These are phyloP conservation scores for Chrysina gloriosa DNA, from an alignment of 2,888 invertebrate genomes.

Conservation along the genomic window DNA sequence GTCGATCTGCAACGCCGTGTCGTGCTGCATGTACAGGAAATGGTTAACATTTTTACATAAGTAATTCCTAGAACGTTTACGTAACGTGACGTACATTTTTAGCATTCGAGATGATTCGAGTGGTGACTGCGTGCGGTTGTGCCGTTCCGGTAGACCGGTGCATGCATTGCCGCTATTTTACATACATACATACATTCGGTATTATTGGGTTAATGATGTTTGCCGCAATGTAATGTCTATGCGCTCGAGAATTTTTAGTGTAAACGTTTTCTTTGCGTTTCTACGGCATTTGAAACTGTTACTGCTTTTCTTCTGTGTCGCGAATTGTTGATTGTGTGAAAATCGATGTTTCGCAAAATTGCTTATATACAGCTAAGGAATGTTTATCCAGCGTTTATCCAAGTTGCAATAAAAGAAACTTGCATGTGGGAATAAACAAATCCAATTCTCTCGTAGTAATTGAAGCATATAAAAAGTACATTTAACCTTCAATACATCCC, in stretches of 20 bases:
- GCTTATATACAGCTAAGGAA: too few species aligned
- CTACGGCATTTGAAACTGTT: conserved; percentile 1
- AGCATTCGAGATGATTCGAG: conserved; percentile 9
- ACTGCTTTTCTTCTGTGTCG: not conserved
- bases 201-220: conserved; percentile 35
- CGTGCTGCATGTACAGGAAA: conserved; percentile 24
- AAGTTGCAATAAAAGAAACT: not conserved
- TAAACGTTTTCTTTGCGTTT: conserved; percentile 3
- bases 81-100: conserved; percentile 26
- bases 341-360: not conserved
- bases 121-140: not conserved
- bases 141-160: not conserved
- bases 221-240: not conserved
- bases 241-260: not conserved
- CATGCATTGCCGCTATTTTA: conserved; percentile 18
- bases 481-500: too few species aligned
- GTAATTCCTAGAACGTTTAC: conserved; percentile 26
- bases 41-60: conserved; percentile 35
- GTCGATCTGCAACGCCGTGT: conserved; percentile 4
- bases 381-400: not conserved
- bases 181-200: conserved; percentile 10
- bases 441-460: too few species aligned
- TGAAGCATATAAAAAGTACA: too few species aligned
- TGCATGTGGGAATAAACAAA: too few species aligned
- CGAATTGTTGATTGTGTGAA: not conserved